Base-by-base conservation (phyloP, 2,888 invertebrate genomes). In the Drosophila lutescens region DNA sequence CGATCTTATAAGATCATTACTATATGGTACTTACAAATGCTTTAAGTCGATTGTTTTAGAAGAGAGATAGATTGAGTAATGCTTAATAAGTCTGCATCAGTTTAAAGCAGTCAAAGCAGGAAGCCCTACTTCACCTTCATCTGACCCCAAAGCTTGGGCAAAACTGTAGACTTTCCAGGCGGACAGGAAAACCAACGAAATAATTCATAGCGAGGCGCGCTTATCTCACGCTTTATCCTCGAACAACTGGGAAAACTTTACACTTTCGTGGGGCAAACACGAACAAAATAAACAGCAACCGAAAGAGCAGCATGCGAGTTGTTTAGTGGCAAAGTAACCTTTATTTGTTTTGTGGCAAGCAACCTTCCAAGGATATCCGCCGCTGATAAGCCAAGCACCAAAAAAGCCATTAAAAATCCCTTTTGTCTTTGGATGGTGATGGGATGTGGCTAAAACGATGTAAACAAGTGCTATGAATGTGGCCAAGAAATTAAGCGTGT, bases 401-500 rank as follows among this genome's bases (percentile, higher is more conserved):
- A 69, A 79, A 83, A 60, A 72, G 78, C 74, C 83, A 88, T 84
- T 84, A 88, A 88, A 88, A 80, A 60, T 66, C 70, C 78, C 77
- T 74, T 88, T 88, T 88, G 88, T 83, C 70, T 76, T 57, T 41
- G 7, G 23, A 32, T 5, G 4, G 32, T 15, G 30, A 17, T 17
- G 41, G 30, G 32, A 20, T 41, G 41, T 36, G 47, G 44, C 49
- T 71, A 86, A 76, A 47, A 88, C 69, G 78, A 67, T 85, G 88
- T 63, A 71, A 88, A 86, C 88, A 85, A 85, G 77, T 85, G 88
- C 76, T 77, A 76, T 88, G 84, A 84, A 74, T 78, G 78, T 71
- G 76, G 75, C 88, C 87, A 86, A 80, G 85, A 85, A 85, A 88
- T 85, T 86, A 80, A 88, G 84, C 89, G 85, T 84, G 90, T 89